Conservation (phyloP, 2,113 vertebrate species). For the Argyrosomus japonicus region DNA sequence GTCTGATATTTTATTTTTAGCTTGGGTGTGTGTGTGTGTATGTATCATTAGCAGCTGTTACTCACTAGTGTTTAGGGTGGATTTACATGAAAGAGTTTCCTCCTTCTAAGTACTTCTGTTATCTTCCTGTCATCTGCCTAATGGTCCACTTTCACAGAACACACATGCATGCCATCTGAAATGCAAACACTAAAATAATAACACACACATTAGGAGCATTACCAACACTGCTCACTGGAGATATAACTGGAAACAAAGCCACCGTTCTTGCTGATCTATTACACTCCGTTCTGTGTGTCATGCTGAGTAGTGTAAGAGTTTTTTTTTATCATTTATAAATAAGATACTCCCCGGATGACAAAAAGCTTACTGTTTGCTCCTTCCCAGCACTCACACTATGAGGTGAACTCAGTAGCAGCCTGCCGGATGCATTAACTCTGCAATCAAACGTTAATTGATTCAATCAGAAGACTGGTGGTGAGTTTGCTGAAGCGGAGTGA, state of each 20-base stretch:
- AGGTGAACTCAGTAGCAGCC: not conserved
- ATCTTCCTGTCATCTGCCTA: not conserved
- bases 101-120: not conserved
- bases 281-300: too few species aligned
- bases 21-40: not conserved
- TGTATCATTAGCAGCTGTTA: not conserved
- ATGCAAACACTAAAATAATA: not conserved
- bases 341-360: not conserved
- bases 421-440: not conserved
- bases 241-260: not conserved
- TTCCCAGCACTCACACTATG: not conserved
- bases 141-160: not conserved
- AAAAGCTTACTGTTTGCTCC: not conserved
- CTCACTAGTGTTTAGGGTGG: not conserved
- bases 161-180: not conserved
- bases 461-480: too few species aligned
- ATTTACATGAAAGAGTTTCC: not conserved
- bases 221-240: not conserved
- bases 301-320: not conserved
- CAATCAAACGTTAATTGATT: conserved; percentile 16
- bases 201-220: not conserved
- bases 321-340: not conserved
- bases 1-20: not conserved
- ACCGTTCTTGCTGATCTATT: not conserved
- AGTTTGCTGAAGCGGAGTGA: not conserved